phyloP scores from a whole-genome alignment of 2,888 invertebrate species.

The Galeruca laticollis region DNA sequence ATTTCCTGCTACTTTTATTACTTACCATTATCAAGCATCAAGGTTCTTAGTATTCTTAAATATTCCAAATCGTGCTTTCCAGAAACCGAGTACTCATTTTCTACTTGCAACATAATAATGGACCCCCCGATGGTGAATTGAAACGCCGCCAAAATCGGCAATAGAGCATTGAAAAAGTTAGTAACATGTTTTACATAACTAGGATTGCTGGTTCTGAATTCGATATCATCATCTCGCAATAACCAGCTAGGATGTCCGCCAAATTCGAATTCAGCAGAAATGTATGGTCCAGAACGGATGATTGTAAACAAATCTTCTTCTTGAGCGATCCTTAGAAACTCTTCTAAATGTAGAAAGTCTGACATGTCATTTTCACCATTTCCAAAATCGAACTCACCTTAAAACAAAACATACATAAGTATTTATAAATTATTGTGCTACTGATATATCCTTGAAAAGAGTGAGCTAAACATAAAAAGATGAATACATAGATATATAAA shows the following conservation, averaged over 20 bases:
- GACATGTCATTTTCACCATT: slow-evolving; percentile 70
- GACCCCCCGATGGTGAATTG: slow-evolving; percentile 84
- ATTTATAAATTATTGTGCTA: no score
- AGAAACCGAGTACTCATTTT: slow-evolving; percentile 69
- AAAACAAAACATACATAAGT: slow-evolving; percentile 65
- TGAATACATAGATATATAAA: no score
- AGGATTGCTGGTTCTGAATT: slow-evolving; percentile 53
- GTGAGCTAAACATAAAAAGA: no score
- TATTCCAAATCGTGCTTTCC: slow-evolving; percentile 60
- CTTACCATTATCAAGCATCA: slow-evolving; percentile 59
- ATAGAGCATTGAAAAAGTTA: slow-evolving; percentile 68
- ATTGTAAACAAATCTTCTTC: slow-evolving; percentile 84
- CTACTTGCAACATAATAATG: slow-evolving; percentile 75
- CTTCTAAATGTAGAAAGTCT: slow-evolving; percentile 68
- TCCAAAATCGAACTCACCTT: slow-evolving; percentile 77
- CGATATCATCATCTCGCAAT: slow-evolving; percentile 60
- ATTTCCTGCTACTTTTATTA: slow-evolving; percentile 64
- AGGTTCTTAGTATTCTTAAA: slow-evolving; percentile 63
- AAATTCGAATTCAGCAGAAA: slow-evolving; percentile 91
- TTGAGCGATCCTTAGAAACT: slow-evolving; percentile 80
- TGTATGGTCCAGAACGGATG: slow-evolving; percentile 90
- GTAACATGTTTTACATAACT: slow-evolving; percentile 67
- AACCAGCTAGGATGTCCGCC: slow-evolving; percentile 63
- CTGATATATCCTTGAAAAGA: no score
- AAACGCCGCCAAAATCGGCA: slow-evolving; percentile 68